These are phyloP conservation scores for Novumbra hubbsi DNA, from an alignment of 2,797 vertebrate genomes.

Conservation along the genomic window DNA sequence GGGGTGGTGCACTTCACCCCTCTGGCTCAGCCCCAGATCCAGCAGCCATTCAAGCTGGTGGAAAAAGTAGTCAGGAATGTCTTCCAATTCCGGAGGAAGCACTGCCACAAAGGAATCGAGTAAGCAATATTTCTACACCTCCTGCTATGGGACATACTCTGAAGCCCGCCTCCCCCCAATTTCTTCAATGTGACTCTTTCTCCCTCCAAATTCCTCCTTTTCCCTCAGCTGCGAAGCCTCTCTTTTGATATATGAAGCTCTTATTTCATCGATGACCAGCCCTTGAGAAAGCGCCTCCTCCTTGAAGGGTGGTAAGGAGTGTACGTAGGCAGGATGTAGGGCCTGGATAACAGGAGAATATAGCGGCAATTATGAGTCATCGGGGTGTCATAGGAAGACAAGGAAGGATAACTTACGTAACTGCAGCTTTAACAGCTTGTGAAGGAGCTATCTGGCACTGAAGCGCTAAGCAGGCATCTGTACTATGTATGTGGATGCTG, in stretches of 20 bases:
- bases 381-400: constrained; percentile 61
- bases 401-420: constrained; percentile 69
- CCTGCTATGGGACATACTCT: not conserved
- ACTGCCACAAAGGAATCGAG: constrained; percentile 86
- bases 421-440: constrained; percentile 48
- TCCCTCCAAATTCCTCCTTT: not conserved
- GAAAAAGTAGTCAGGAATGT: constrained; percentile 87
- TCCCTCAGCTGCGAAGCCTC: constrained; percentile 1
- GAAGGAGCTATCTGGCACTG: constrained; percentile 34
- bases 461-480: constrained; percentile 52
- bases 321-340: constrained; percentile 59
- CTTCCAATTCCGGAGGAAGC: constrained; percentile 93
- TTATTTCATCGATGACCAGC: constrained; percentile 26
- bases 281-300: constrained; percentile 27
- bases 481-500: constrained; percentile 20
- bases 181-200: no score
- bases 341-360: constrained; percentile 53
- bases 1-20: constrained; percentile 92
- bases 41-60: constrained; percentile 91
- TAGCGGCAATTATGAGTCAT: constrained; percentile 75
- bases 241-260: constrained; percentile 22
- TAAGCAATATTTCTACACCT: constrained; percentile 67
- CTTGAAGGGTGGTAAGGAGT: constrained; percentile 23
- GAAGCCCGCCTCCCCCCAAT: not conserved
- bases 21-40: constrained; percentile 83